These are phyloP conservation scores for Oryzaephilus surinamensis DNA, from an alignment of 1,140 invertebrate genomes.

Conservation along the genomic window DNA sequence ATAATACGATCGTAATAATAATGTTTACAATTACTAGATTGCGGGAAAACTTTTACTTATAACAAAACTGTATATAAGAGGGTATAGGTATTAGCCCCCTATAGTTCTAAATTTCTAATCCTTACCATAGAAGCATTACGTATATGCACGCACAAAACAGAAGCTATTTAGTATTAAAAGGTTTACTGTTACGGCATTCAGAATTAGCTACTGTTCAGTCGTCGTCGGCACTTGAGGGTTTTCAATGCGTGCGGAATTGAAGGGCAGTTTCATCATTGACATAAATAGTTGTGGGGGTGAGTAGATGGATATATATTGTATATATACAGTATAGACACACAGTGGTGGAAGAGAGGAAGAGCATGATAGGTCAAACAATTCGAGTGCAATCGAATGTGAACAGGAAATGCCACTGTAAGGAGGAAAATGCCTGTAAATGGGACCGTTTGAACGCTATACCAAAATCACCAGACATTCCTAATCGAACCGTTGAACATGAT, in stretches of 20 bases:
- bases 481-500: no score
- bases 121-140: conserved; percentile 7
- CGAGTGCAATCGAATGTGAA: conserved; percentile 34
- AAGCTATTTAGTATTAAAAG: no score
- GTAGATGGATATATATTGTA: conserved; percentile 14
- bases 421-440: conserved; percentile 36
- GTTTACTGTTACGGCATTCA: conserved; percentile 9
- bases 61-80: no score
- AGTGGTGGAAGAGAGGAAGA: no score
- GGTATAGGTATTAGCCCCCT: no score
- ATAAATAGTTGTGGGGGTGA: conserved; percentile 24
- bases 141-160: conserved; percentile 1
- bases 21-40: no score
- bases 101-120: no score
- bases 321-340: no score
- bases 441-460: conserved; percentile 30
- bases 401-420: conserved; percentile 35
- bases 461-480: no score
- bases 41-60: no score
- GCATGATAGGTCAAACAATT: conserved; percentile 35
- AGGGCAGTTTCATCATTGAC: conserved; percentile 21
- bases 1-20: no score
- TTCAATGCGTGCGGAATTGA: conserved; percentile 14
- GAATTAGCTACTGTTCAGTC: conserved; percentile 5
- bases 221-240: conserved; percentile 9